phyloP scores from a whole-genome alignment of 2,113 vertebrate species.

The Morone chrysops region DNA sequence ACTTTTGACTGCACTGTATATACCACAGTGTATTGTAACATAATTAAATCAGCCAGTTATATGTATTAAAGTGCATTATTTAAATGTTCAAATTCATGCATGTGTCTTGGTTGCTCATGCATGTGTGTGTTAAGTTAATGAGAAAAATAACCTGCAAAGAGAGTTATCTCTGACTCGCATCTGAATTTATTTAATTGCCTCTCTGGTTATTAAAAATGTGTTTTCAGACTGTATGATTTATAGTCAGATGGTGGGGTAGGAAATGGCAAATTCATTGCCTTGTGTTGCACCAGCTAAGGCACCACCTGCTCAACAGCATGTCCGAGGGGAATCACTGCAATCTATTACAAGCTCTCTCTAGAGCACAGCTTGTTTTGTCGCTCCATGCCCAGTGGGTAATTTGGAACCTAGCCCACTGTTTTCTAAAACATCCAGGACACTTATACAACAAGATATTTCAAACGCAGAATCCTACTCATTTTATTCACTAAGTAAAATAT shows the following conservation, averaged over 20 bases:
- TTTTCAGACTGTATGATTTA: conserved; percentile 76
- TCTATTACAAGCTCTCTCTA: conserved; percentile 84
- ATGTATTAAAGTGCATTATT: neutral
- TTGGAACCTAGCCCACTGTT: conserved; percentile 79
- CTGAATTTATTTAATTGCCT: conserved; percentile 75
- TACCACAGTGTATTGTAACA: neutral
- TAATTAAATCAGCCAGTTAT: conserved; percentile 4
- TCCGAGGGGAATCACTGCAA: conserved; percentile 82
- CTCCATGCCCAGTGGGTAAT: conserved; percentile 78
- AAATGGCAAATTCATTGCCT: conserved; percentile 80
- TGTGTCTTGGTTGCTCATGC: conserved; percentile 2
- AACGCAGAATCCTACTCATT: conserved; percentile 19
- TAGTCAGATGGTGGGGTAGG: conserved; percentile 80
- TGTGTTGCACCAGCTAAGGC: conserved; percentile 81
- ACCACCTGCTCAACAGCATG: conserved; percentile 84
- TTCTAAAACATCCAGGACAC: conserved; percentile 72
- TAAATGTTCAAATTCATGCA: neutral
- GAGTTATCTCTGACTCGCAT: conserved; percentile 49
- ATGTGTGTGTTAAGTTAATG: conserved; percentile 48
- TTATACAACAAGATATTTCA: conserved; percentile 62
- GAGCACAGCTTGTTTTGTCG: conserved; percentile 82
- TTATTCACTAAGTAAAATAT: conserved; percentile 30
- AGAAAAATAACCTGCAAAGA: conserved; percentile 67
- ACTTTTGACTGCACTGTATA: neutral
- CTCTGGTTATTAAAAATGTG: conserved; percentile 75